A percentile compares a stretch with the other conserved stretches of the same genome.
Evolutionary conservation across 2,888 invertebrate genomes (phyloP).

Genomic region (Malthinus flaveolus): DNA sequence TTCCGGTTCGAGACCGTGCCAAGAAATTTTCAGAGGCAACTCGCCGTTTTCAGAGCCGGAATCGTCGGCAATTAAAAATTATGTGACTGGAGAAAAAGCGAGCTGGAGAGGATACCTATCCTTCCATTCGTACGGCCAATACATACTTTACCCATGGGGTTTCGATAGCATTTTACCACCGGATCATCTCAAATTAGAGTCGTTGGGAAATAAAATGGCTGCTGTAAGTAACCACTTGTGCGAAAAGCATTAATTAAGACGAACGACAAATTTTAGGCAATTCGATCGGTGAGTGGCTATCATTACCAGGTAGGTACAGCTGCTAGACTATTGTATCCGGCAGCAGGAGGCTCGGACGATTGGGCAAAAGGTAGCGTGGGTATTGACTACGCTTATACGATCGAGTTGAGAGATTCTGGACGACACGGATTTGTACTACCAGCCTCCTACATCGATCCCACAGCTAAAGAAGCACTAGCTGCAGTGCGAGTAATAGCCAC

Average conservation of each 20-base stretch:
- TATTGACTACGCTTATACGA: slow-evolving; percentile 86
- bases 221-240: slow-evolving; percentile 55
- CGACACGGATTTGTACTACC: slow-evolving; percentile 87
- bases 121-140: slow-evolving; percentile 86
- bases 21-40: slow-evolving; percentile 79
- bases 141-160: slow-evolving; percentile 85
- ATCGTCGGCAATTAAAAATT: slow-evolving; percentile 66
- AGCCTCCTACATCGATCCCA: slow-evolving; percentile 72
- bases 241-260: background rate
- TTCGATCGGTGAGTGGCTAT: slow-evolving; percentile 62
- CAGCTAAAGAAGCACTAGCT: slow-evolving; percentile 75
- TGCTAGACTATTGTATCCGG: slow-evolving; percentile 77
- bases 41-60: slow-evolving; percentile 87
- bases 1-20: slow-evolving; percentile 80
- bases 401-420: slow-evolving; percentile 86
- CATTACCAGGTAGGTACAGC: slow-evolving; percentile 77
- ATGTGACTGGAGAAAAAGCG: slow-evolving; percentile 53
- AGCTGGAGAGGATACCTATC: slow-evolving; percentile 73
- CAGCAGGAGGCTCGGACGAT: slow-evolving; percentile 83
- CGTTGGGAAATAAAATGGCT: slow-evolving; percentile 71
- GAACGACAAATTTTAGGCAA: slow-evolving; percentile 57
- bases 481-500: slow-evolving; percentile 68
- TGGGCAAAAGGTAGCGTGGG: slow-evolving; percentile 85
- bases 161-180: slow-evolving; percentile 73
- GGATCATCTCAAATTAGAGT: slow-evolving; percentile 70